phyloP scores from a whole-genome alignment of 2,797 vertebrate genomes.

The Channallabes apus region DNA sequence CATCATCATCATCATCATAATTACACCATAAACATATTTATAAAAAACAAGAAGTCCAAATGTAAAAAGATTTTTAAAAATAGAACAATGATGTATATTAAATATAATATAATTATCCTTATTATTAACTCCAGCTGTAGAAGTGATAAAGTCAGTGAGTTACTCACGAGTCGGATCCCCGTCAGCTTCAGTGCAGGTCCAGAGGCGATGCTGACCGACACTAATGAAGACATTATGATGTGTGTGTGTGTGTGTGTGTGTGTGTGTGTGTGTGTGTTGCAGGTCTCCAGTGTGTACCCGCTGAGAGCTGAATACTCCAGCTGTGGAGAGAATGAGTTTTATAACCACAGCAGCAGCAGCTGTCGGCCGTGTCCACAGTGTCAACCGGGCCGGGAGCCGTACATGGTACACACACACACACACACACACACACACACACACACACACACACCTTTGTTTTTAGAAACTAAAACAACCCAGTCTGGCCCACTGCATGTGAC shows the following conservation, averaged over 20 bases:
- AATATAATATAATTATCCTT: background rate
- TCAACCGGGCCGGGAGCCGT: slow-evolving; percentile 90
- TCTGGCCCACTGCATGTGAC: background rate
- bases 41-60: no score
- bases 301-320: slow-evolving; percentile 85
- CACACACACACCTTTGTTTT: no score
- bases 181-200: background rate
- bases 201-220: no score
- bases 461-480: background rate
- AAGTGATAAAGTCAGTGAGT: no score
- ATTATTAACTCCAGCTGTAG: no score
- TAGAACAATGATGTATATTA: background rate
- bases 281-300: slow-evolving; percentile 85
- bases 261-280: slow-evolving; percentile 47
- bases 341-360: slow-evolving; percentile 91
- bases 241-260: slow-evolving; percentile 31
- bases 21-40: no score
- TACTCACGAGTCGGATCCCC: no score
- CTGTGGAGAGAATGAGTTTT: slow-evolving; percentile 95
- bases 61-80: background rate
- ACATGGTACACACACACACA: slow-evolving; percentile 77
- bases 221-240: no score
- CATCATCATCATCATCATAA: no score
- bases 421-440: slow-evolving; percentile 19
- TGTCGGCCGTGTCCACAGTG: slow-evolving; percentile 93